Base-by-base conservation (phyloP, 2,888 invertebrate genomes). In the Trichopria drosophilae region DNA sequence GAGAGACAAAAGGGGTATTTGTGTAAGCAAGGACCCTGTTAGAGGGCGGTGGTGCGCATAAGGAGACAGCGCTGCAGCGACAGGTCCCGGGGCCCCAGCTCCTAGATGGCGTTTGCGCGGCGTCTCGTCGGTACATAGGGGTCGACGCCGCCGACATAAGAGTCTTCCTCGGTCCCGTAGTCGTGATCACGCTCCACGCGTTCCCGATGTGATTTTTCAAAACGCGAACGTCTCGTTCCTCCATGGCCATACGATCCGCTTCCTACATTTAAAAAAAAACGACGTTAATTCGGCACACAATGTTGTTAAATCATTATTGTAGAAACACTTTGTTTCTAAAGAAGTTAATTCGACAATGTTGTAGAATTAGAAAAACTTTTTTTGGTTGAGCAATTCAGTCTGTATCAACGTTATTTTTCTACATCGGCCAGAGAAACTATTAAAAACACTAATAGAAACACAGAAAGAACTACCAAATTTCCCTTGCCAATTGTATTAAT, bases 91-190 rank as follows among this genome's bases (percentile, higher is more conserved):
- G 76, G 73, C 72, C 73, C 74, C 74, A 69, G 70, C 69, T 77
- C 81, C 83, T 86, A 87, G 77, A 87, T 86, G 75, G 86, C 87
- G 78, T 87, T 87, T 64, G 85, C 84, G 69, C 87, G 72, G 73
- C 66, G 58, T 75, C 75, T 59, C 73, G 73, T 56, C 68, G 73
- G 58, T 69, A 72, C n/a, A n/a, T 52, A 71, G 70, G 53, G 71
- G 81, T 55, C 86, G 80, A 80, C 81, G 51, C 65, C 72, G 64
- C 78, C 75, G 49, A 76, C 73, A 58, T 75, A 72, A 24, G 71
- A 69, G 73, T 67, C 80, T 73, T 77, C 77, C 57, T 77, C 77
- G 49, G 72, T 68, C 47, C 69, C 76, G 68, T 78, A 78, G 54
- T 67, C 74, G 61, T 69, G 71, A 44, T 71, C 69, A 51, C 64